Evolutionary conservation across 2,797 vertebrate species (phyloP), one percentile per base, ranked within the genome.

Genomic region (Scomberomorus guttatus): DNA sequence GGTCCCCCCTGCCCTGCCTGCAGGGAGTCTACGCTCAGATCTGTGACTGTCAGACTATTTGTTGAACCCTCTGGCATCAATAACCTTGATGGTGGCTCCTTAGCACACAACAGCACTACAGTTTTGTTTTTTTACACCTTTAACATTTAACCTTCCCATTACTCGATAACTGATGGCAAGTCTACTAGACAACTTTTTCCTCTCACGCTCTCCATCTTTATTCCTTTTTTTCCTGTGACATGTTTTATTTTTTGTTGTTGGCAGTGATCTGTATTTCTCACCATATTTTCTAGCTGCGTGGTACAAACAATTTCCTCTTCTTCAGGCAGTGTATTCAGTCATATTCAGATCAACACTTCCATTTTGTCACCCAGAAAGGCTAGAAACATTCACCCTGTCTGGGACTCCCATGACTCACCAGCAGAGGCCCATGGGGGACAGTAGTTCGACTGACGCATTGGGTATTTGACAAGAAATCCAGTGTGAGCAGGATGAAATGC

Each of bases 391-490:
- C 18, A 56, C n/a, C 42, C 50, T 0, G 17, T 54, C 63, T 69
- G 25, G 64, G 27, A 34, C 44, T 56, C 20, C 27, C 7, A 34
- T 74, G 60, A 55, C 8, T 74, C 50, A 56, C 64, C 59, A 64
- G 3, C 44, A 22, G 20, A 51, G 25, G 9, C 65, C 66, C 68
- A 13, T 14, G 2, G 50, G 69, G 15, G 14, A 68, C 48, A 61
- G 25, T 64, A 29, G 52, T 64, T 29, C 20, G 50, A 57, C 48
- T 11, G 4, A 57, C 0, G 0, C 48, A 56, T 50, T 42, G 22
- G 39, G 32, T 27, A 42, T 54, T 55, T 61, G 60, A 75, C n/a
- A 60, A 60, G 48, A 51, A 18, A 52, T 67, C 44, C 24, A 58
- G 29, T 58, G 46, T 54, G 55, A 69, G 22, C 50, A 57, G 17